Evolutionary conservation across 1,140 invertebrate genomes (phyloP).

Genomic region (Diorhabda sublineata): DNA sequence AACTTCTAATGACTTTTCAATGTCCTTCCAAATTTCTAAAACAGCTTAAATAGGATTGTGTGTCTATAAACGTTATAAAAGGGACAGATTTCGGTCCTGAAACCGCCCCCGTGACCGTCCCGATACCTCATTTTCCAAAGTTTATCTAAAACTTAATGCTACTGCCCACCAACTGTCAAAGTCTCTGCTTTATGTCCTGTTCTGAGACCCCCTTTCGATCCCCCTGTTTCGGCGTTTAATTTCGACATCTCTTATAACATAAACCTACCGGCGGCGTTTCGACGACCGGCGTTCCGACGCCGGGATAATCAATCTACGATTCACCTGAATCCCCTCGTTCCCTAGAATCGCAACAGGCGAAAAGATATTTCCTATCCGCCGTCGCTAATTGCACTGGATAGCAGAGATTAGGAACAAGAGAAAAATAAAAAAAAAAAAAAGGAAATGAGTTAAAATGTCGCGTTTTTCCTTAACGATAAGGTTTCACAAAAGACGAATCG

Average conservation of each 20-base stretch:
- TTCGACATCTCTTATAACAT: neutral
- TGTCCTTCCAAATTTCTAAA: too few relatives aligned
- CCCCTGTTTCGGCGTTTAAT: neutral
- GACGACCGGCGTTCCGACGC: neutral
- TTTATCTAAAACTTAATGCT: too few relatives aligned
- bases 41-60: too few relatives aligned
- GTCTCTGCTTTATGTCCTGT: neutral
- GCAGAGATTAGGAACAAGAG: neutral
- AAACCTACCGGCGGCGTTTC: neutral
- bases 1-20: too few relatives aligned
- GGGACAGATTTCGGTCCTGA: too few relatives aligned
- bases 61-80: too few relatives aligned
- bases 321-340: neutral
- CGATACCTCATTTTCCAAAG: too few relatives aligned
- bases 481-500: too few relatives aligned
- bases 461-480: too few relatives aligned
- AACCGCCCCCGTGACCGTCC: too few relatives aligned
- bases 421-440: neutral
- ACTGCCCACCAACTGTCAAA: too few relatives aligned
- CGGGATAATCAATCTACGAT: neutral
- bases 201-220: neutral
- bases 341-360: neutral
- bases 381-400: neutral
- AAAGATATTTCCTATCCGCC: conserved; percentile 1
- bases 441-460: neutral